Evolutionary conservation across 2,113 vertebrate genomes (phyloP).

Genomic region (Riparia riparia): DNA sequence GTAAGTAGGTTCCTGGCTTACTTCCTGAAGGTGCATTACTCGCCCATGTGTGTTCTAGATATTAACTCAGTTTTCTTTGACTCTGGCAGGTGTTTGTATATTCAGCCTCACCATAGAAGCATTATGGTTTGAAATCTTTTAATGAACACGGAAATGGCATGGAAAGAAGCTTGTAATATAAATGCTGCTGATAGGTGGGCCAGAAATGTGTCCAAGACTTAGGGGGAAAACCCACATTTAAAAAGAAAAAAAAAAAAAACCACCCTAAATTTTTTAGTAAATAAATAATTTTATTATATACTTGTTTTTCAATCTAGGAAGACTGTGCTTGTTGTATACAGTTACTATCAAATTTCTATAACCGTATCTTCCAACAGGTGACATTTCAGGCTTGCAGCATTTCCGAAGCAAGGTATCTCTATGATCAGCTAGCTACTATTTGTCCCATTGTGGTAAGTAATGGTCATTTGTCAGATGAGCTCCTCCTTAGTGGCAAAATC

Average conservation of each 20-base stretch:
- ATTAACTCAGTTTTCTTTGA: neutral
- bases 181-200: neutral
- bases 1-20: neutral
- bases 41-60: neutral
- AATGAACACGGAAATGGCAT: neutral
- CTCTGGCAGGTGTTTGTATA: neutral
- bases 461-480: neutral
- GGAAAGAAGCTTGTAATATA: neutral
- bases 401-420: constrained; percentile 94
- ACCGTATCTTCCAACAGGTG: constrained; percentile 79
- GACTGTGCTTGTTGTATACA: neutral
- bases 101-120: neutral
- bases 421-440: constrained; percentile 96
- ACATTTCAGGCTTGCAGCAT: constrained; percentile 99
- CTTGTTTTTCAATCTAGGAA: neutral
- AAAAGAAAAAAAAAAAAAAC: neutral
- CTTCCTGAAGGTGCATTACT: constrained; percentile 1
- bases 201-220: neutral
- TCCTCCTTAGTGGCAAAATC: neutral
- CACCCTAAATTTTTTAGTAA: neutral
- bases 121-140: neutral
- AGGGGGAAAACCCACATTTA: neutral
- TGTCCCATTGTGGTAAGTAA: constrained; percentile 96
- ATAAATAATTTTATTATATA: neutral
- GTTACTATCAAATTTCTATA: no score